Percentiles rank a stretch among this genome's conserved stretches.
Evolutionary conservation across 2,888 invertebrate genomes (phyloP).

Genomic region (Acleris emargana): DNA sequence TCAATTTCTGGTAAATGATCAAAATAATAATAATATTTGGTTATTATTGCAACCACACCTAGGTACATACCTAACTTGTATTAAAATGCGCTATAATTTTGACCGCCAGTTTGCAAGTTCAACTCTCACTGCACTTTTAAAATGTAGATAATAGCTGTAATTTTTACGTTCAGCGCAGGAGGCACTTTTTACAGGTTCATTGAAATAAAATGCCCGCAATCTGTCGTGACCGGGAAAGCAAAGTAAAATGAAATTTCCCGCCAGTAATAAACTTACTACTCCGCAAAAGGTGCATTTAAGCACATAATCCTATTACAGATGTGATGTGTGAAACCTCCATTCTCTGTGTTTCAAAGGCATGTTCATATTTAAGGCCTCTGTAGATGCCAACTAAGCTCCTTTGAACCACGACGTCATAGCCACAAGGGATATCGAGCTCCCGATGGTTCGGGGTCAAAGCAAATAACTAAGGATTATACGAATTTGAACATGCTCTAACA

Average conservation of each 20-base stretch:
- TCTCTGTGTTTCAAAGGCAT: conserved; percentile 41
- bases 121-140: no score
- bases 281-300: conserved; percentile 33
- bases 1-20: no score
- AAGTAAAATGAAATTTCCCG: conserved; percentile 12
- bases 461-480: conserved; percentile 52
- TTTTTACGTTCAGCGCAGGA: no score
- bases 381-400: conserved; percentile 61
- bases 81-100: no score
- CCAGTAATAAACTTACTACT: conserved; percentile 2
- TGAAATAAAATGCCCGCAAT: not conserved
- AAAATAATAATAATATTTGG: no score
- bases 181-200: no score
- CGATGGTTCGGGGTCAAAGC: conserved; percentile 50
- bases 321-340: conserved; percentile 48
- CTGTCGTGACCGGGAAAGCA: not conserved
- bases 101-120: no score
- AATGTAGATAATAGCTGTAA: no score
- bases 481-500: not conserved
- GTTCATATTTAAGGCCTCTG: conserved; percentile 62
- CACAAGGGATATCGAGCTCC: conserved; percentile 50
- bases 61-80: no score
- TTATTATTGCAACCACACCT: no score
- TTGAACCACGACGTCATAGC: conserved; percentile 54
- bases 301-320: conserved; percentile 50